Conservation (phyloP, 2,113 vertebrate species). For the Dicaeum eximium region DNA sequence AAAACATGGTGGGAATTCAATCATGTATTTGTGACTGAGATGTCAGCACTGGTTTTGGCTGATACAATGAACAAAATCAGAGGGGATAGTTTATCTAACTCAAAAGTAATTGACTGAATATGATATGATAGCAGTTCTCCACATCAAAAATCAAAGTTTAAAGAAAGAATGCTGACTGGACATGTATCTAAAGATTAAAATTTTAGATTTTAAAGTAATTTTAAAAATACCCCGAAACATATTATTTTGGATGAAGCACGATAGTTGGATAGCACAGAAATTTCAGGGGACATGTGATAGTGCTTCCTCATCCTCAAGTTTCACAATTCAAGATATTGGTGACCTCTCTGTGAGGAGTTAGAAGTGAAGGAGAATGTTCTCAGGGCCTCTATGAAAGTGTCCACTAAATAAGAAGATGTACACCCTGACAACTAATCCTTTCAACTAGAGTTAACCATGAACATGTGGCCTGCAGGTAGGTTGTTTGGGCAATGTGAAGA, state of each 20-base stretch:
- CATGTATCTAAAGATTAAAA: neutral
- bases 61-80: neutral
- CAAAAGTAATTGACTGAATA: neutral
- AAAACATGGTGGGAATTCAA: neutral
- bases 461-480: neutral
- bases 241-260: neutral
- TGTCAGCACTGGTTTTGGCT: neutral
- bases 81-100: neutral
- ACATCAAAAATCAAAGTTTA: neutral
- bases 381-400: neutral
- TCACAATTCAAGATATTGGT: neutral
- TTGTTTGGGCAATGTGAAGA: neutral
- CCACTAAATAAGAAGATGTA: neutral
- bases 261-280: neutral
- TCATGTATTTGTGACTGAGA: neutral
- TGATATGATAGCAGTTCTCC: neutral
- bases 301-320: neutral
- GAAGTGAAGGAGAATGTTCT: neutral
- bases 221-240: neutral
- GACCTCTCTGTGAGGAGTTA: neutral
- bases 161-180: neutral
- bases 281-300: neutral
- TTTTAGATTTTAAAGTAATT: neutral
- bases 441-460: neutral
- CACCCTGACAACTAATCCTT: neutral